A percentile compares a stretch with the other conserved stretches of the same genome.
phyloP scores from a whole-genome alignment of 2,888 invertebrate species.

The Phortica magna region DNA sequence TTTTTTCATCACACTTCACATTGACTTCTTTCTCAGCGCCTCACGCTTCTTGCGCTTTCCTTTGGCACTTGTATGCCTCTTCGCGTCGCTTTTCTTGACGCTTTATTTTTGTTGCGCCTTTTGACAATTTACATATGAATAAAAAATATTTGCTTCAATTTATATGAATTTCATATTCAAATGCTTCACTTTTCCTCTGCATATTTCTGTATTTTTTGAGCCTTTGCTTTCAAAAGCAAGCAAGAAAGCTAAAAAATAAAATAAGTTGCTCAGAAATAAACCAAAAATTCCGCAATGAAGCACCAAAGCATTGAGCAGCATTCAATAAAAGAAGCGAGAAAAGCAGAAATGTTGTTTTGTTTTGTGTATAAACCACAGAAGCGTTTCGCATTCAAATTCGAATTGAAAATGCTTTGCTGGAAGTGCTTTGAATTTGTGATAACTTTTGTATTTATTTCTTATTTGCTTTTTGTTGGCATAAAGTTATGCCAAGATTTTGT shows the following conservation, averaged over 20 bases:
- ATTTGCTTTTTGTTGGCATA: neutral
- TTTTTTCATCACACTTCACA: neutral
- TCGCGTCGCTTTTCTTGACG: neutral
- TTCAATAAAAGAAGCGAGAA: neutral
- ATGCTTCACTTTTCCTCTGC: neutral
- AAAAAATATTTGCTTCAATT: constrained; percentile 35
- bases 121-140: constrained; percentile 60
- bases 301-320: neutral
- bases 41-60: neutral
- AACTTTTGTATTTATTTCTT: neutral
- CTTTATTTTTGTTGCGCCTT: neutral
- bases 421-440: neutral
- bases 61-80: neutral
- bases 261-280: neutral
- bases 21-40: neutral
- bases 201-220: neutral
- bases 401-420: neutral
- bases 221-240: neutral
- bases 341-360: neutral
- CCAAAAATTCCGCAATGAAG: constrained; percentile 15
- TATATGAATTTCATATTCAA: constrained; percentile 18
- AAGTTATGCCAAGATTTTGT: too few species aligned
- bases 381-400: constrained; percentile 23
- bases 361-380: constrained; percentile 9
- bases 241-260: neutral